phyloP scores from a whole-genome alignment of 2,797 vertebrate genomes.

The Tenualosa thibaudeaui region DNA sequence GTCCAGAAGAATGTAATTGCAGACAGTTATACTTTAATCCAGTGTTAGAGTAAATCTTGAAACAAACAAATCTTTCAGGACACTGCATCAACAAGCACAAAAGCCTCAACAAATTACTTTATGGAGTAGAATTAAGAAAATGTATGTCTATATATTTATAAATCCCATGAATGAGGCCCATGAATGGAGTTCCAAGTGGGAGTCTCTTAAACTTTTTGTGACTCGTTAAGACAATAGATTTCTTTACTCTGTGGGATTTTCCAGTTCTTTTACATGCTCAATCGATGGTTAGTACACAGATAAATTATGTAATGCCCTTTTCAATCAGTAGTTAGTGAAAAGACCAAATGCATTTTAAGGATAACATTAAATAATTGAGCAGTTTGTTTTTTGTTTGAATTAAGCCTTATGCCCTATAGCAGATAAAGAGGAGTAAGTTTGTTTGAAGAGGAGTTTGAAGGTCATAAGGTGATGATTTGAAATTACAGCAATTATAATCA shows the following conservation, averaged over 20 bases:
- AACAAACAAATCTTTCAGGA: background rate
- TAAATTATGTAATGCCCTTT: background rate
- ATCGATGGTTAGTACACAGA: background rate
- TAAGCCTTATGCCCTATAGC: too few relatives aligned
- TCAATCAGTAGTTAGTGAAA: too few relatives aligned
- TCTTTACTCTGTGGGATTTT: background rate
- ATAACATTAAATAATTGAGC: background rate
- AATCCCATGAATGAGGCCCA: too few relatives aligned
- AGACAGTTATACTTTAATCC: background rate
- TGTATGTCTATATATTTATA: too few relatives aligned
- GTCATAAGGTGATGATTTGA: background rate
- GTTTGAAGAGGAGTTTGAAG: background rate
- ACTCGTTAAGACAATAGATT: background rate
- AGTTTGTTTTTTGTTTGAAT: too few relatives aligned
- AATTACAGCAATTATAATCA: too few relatives aligned
- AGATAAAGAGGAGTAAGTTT: too few relatives aligned
- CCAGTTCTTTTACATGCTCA: background rate
- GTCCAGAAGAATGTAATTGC: background rate
- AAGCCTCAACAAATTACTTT: background rate
- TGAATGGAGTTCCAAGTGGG: background rate
- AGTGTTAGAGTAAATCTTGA: background rate
- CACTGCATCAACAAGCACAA: background rate
- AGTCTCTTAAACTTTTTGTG: background rate
- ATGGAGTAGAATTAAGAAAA: background rate
- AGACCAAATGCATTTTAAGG: background rate